Conservation (phyloP, 2,797 vertebrate species). For the Phrynocephalus guinanensis region DNA sequence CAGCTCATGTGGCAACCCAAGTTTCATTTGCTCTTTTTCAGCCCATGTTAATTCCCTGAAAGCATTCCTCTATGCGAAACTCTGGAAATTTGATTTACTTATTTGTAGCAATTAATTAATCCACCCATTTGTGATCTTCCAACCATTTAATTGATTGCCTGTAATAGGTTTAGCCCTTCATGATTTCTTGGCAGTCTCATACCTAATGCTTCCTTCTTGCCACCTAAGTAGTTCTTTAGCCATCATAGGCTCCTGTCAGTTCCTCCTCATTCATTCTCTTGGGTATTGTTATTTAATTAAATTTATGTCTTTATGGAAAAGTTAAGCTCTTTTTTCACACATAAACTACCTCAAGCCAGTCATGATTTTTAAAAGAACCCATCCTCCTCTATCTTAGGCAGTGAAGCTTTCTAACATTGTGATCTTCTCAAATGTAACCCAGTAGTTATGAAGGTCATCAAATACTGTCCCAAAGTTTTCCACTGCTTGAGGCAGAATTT, state of each 20-base stretch:
- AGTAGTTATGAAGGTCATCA: neutral
- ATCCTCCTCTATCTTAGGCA: neutral
- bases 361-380: neutral
- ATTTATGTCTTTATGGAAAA: conserved; percentile 9
- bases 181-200: conserved; percentile 58
- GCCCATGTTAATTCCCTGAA: conserved; percentile 46
- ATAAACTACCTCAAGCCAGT: neutral
- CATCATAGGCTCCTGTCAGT: neutral
- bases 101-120: conserved; percentile 60
- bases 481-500: neutral
- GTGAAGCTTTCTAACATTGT: neutral
- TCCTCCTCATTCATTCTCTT: neutral
- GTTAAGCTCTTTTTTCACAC: neutral
- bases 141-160: conserved; percentile 63
- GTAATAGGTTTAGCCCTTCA: conserved; percentile 65
- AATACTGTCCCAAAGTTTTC: too few relatives aligned
- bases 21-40: conserved; percentile 9
- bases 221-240: conserved; percentile 34
- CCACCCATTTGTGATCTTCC: conserved; percentile 54
- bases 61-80: conserved; percentile 23
- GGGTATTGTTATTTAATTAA: conserved; percentile 19
- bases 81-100: conserved; percentile 61
- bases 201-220: conserved; percentile 48
- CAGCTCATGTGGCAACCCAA: neutral
- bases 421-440: neutral